Conservation (phyloP, 2,888 invertebrate species). For the Corbicula japonica region DNA sequence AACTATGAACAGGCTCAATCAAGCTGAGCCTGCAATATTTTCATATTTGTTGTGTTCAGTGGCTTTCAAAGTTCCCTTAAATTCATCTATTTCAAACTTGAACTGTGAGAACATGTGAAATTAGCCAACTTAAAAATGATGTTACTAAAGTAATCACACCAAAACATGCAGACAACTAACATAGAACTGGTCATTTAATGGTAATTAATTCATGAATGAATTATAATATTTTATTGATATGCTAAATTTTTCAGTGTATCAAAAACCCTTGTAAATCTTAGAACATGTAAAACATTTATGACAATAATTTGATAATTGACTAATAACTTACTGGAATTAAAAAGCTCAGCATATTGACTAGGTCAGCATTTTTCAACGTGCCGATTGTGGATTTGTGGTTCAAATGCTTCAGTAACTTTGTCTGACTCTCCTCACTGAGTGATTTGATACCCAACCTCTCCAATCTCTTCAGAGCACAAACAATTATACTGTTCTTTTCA, state of each 20-base stretch:
- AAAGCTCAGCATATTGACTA: conserved; percentile 1
- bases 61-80: no score
- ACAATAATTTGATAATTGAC: no score
- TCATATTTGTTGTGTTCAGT: no score
- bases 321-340: conserved; percentile 6
- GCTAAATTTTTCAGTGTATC: no score
- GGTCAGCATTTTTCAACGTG: not conserved
- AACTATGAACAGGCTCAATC: not conserved
- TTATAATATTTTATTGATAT: no score
- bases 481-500: not conserved
- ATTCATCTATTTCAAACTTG: no score
- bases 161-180: not conserved
- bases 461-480: conserved; percentile 1
- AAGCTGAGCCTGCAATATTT: not conserved
- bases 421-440: not conserved
- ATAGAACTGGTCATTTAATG: not conserved
- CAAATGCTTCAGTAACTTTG: not conserved
- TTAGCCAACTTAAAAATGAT: no score
- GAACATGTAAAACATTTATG: no score
- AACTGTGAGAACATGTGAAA: no score
- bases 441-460: not conserved
- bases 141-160: no score
- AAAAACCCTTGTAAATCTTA: no score
- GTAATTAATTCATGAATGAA: no score
- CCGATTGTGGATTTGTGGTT: not conserved